Conservation (phyloP, 2,888 invertebrate species). For the Phytoseiulus persimilis region DNA sequence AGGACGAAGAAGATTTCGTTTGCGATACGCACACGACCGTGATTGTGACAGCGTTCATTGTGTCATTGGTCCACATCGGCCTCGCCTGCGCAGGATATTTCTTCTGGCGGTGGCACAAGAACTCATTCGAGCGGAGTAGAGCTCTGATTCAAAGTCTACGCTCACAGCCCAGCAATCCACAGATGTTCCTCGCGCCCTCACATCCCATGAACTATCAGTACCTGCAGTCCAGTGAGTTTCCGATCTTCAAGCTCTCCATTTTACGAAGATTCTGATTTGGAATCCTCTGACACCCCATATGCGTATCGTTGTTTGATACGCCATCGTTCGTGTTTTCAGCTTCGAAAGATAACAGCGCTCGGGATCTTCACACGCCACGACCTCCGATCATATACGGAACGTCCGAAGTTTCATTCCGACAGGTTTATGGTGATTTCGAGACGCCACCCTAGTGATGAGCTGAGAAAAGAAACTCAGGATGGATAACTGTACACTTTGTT, state of each 20-base stretch:
- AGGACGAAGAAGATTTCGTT: slow-evolving; percentile 41
- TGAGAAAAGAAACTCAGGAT: not conserved
- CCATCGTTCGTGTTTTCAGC: not conserved
- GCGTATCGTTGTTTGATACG: not conserved
- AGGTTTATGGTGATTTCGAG: slow-evolving; percentile 33
- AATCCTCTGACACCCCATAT: not conserved
- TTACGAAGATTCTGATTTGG: not conserved
- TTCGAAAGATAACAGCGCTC: not conserved
- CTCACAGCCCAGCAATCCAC: slow-evolving; percentile 6
- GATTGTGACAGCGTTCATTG: slow-evolving; percentile 44
- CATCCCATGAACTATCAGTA: slow-evolving; percentile 38
- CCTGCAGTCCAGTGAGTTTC: slow-evolving; percentile 14
- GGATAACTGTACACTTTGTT: not conserved
- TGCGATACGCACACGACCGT: slow-evolving; percentile 45
- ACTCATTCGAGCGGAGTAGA: slow-evolving; percentile 32
- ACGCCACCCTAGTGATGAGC: not conserved
- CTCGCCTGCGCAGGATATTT: slow-evolving; percentile 44
- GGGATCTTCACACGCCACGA: slow-evolving; percentile 10
- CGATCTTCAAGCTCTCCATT: not conserved
- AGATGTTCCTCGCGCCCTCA: slow-evolving; percentile 30
- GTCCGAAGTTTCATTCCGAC: slow-evolving; percentile 17
- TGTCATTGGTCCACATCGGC: slow-evolving; percentile 44
- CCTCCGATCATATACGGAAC: slow-evolving; percentile 23
- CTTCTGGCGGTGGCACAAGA: slow-evolving; percentile 43
- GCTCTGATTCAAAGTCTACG: slow-evolving; percentile 29